These are phyloP conservation scores for Brevimyrus niger DNA, from an alignment of 2,113 vertebrate species.

Conservation along the genomic window DNA sequence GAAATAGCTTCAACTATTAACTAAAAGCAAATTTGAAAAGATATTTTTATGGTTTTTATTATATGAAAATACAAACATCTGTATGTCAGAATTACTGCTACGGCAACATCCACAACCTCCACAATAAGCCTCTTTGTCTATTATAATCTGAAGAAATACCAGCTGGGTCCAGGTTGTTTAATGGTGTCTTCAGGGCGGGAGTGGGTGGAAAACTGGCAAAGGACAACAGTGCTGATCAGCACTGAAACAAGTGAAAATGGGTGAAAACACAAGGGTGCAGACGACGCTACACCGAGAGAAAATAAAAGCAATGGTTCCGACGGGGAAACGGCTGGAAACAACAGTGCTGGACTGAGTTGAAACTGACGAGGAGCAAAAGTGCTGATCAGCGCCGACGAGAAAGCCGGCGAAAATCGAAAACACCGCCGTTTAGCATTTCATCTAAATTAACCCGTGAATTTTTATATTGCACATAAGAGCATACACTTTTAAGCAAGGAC, in stretches of 20 bases:
- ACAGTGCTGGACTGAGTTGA: not conserved
- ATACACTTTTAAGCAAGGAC: not conserved
- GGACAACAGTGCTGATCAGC: not conserved
- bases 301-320: not conserved
- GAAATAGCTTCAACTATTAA: not conserved
- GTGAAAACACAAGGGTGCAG: not conserved
- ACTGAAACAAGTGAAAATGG: not conserved
- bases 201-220: not conserved
- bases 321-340: not conserved
- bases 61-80: conserved; percentile 10
- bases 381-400: not conserved
- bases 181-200: not conserved
- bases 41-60: not conserved
- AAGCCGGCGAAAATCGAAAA: not conserved
- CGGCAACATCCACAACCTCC: not conserved
- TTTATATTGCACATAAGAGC: not conserved
- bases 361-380: not conserved
- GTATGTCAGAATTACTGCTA: conserved; percentile 3
- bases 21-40: not conserved
- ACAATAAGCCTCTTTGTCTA: not conserved
- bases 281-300: not conserved
- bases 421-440: not conserved
- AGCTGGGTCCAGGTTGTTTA: not conserved
- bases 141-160: not conserved
- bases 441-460: not conserved